Evolutionary conservation across 1,140 invertebrate genomes (phyloP).

Genomic region (Galleria mellonella): DNA sequence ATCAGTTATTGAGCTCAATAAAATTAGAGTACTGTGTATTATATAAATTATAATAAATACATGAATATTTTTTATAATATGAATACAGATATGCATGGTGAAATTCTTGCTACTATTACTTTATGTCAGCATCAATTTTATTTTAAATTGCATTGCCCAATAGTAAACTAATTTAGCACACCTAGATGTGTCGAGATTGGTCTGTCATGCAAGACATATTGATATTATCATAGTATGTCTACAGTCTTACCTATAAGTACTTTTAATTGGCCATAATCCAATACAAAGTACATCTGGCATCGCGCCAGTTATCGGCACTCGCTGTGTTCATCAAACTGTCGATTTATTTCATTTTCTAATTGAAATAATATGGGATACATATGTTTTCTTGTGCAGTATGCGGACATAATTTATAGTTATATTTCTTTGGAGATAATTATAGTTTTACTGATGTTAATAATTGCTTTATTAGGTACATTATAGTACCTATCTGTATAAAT

Average conservation of each 20-base stretch:
- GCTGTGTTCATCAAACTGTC: conserved; percentile 63
- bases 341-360: conserved; percentile 66
- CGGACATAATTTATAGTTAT: too few relatives aligned
- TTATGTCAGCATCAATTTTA: not conserved
- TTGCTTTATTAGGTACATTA: too few relatives aligned
- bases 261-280: conserved; percentile 73
- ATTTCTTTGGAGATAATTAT: too few relatives aligned
- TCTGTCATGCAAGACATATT: conserved; percentile 48
- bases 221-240: conserved; percentile 36
- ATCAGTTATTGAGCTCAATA: too few relatives aligned
- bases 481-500: too few relatives aligned
- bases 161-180: conserved; percentile 42
- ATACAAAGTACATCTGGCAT: conserved; percentile 66
- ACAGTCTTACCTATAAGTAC: conserved; percentile 29
- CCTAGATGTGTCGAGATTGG: conserved; percentile 40
- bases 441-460: too few relatives aligned
- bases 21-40: too few relatives aligned
- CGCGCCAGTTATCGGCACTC: conserved; percentile 55
- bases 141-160: conserved; percentile 22
- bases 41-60: too few relatives aligned
- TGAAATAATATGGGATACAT: conserved; percentile 23
- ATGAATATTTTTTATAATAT: too few relatives aligned
- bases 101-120: too few relatives aligned
- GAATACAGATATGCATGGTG: too few relatives aligned
- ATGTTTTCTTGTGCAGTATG: not conserved